These are phyloP conservation scores for Harpegnathos saltator DNA, from an alignment of 1,140 invertebrate species.

Conservation along the genomic window DNA sequence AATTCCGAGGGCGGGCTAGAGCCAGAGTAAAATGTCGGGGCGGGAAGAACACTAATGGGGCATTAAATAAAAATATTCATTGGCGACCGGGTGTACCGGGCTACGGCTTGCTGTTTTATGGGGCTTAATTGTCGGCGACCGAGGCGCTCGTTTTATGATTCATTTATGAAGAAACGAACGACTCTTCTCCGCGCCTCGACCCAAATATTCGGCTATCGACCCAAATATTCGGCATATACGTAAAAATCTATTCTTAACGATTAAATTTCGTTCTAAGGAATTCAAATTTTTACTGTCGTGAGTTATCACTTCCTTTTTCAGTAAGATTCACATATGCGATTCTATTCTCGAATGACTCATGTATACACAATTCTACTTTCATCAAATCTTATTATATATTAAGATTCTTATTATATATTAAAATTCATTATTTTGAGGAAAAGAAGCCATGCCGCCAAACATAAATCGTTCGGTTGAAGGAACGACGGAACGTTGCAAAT, in stretches of 20 bases:
- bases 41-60: constrained; percentile 64
- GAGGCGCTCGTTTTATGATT: constrained; percentile 70
- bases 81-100: constrained; percentile 45
- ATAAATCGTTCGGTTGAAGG: no score
- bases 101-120: constrained; percentile 72
- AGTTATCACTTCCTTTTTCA: no score
- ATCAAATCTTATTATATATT: no score
- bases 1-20: constrained; percentile 26
- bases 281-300: no score
- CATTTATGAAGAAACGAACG: constrained; percentile 19
- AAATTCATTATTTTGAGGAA: no score
- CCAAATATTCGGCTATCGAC: neutral
- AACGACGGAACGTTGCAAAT: neutral
- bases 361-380: no score
- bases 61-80: constrained; percentile 79
- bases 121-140: constrained; percentile 74
- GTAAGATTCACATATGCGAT: no score
- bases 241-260: neutral
- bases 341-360: no score
- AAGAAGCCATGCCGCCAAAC: no score
- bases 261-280: no score
- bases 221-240: neutral
- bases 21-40: constrained; percentile 53
- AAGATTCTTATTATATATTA: no score
- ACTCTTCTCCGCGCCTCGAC: neutral